phyloP scores from a whole-genome alignment of 2,888 invertebrate species.

The Microctonus brassicae region DNA sequence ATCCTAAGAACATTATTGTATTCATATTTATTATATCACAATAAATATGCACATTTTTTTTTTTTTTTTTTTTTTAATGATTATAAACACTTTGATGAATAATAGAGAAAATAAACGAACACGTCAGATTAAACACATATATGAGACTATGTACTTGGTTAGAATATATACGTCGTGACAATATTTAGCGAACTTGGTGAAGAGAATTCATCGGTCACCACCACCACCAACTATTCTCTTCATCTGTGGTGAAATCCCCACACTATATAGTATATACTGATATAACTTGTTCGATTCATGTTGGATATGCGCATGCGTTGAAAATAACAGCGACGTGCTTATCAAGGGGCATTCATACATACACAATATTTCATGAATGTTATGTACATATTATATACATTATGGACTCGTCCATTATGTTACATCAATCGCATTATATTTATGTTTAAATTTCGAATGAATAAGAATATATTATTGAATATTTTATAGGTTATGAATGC shows the following conservation, averaged over 20 bases:
- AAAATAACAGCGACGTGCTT: slow-evolving; percentile 38
- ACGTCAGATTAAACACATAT: slow-evolving; percentile 4
- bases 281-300: slow-evolving; percentile 60
- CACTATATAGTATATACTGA: slow-evolving; percentile 54
- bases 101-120: neutral
- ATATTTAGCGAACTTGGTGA: slow-evolving; percentile 49
- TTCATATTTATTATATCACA: neutral
- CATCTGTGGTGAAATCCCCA: slow-evolving; percentile 46
- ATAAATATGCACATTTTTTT: neutral
- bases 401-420: slow-evolving; percentile 40
- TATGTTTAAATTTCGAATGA: neutral
- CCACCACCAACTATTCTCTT: slow-evolving; percentile 40
- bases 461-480: neutral
- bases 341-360: slow-evolving; percentile 13
- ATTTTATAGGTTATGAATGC: too few relatives aligned
- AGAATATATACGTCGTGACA: slow-evolving; percentile 37
- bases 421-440: neutral
- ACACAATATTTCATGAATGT: neutral
- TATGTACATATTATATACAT: slow-evolving; percentile 18
- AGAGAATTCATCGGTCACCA: slow-evolving; percentile 55
- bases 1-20: neutral
- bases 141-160: slow-evolving; percentile 11
- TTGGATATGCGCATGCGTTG: slow-evolving; percentile 54
- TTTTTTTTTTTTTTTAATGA: neutral
- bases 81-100: neutral